Conservation (phyloP, 2,888 invertebrate species). For the Drosophila nr. perissopoda region DNA sequence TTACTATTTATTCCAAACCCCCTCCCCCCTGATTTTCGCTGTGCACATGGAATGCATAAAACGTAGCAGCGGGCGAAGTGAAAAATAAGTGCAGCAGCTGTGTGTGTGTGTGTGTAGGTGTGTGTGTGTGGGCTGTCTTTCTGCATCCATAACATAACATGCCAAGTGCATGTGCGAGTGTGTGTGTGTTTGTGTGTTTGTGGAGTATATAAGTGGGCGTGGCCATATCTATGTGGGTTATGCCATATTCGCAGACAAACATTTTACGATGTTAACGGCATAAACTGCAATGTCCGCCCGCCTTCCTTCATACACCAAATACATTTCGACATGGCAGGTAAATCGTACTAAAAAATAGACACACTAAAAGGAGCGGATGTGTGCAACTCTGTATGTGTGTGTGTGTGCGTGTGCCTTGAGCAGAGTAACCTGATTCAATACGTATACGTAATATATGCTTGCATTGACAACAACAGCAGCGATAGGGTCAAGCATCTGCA, state of each 20-base stretch:
- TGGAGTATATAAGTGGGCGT: constrained; percentile 34
- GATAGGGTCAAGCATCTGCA: constrained; percentile 29
- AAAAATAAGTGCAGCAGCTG: constrained; percentile 54
- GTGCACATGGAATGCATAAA: constrained; percentile 28
- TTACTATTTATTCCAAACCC: constrained; percentile 21
- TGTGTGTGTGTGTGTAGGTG: neutral
- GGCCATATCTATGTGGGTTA: constrained; percentile 54
- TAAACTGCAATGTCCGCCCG: constrained; percentile 53
- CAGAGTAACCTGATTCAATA: constrained; percentile 48
- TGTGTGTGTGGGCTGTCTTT: constrained; percentile 18
- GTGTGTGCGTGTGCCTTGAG: constrained; percentile 13
- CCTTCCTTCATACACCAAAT: neutral
- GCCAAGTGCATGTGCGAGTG: constrained; percentile 1
- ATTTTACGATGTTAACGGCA: constrained; percentile 72
- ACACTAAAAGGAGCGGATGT: neutral
- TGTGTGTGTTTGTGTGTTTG: constrained; percentile 11
- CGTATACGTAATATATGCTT: constrained; percentile 3
- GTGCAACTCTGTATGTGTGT: neutral
- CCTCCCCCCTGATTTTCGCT: neutral
- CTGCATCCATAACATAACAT: constrained; percentile 34
- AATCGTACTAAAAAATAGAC: neutral
- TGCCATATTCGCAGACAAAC: constrained; percentile 35
- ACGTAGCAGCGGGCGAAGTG: constrained; percentile 24
- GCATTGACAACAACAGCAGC: constrained; percentile 15
- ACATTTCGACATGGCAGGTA: neutral